Base-by-base conservation (phyloP, 2,113 vertebrate species). In the Scopus umbretta region DNA sequence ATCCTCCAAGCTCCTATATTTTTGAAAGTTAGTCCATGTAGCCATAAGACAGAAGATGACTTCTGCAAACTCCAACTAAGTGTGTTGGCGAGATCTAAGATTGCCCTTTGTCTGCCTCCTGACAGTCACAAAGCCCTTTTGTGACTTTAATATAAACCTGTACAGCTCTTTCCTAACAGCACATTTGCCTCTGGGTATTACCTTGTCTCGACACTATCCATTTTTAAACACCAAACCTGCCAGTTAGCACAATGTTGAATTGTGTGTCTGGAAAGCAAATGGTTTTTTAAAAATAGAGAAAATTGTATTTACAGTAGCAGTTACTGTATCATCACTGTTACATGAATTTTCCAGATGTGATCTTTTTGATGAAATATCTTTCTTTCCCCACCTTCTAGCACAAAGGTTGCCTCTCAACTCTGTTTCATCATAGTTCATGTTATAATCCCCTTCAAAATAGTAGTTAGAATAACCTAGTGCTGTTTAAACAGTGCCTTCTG, bases 141-240 rank as follows among this genome's bases (percentile, higher is more conserved):
- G 36, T 80, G 59, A 58, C 86, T 89, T 80, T 29, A 70, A 29
- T 87, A 80, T 58, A 88, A 88, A 90, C 80, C 75, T 88, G 61
- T 45, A 66, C 49, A 70, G 79, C 90, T 94, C 80, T 92, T 94
- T 94, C 91, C 40, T 82, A 94, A 68, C 59, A 90, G 65, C 66
- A 79, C 78, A 55, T 94, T 95, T 96, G 80, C 97, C 78, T 95
- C 85, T n/a, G 73, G 80, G 88, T 90, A 89, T 92, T 90, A 80
- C 92, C 86, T 94, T 88, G 92, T 92, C 92, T 96, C 56, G 9
- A 92, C 90, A 87, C 67, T 91, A 93, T 88, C 88, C 80, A 56
- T 93, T 96, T 94, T 93, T 92, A 96, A 94, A 90, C 88, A 91
- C 81, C 85, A 90, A 91, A 93, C 71, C 87, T 94, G 89, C 87